Base-by-base conservation (phyloP, 2,797 vertebrate genomes). In the Aulostomus chinensis region DNA sequence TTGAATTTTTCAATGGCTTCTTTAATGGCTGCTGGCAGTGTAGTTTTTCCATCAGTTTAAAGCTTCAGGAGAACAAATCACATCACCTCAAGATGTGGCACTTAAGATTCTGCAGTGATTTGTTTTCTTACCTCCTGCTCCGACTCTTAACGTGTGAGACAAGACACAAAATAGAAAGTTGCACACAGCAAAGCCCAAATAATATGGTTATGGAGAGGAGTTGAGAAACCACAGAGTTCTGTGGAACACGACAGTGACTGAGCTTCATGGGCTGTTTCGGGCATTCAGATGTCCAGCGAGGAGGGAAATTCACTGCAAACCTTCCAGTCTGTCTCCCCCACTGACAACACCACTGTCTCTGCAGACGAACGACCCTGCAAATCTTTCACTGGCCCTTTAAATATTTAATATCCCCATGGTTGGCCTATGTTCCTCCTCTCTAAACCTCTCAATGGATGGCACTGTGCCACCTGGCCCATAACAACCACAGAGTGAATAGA, bases 381-480 rank as follows among this genome's bases (percentile, higher is more conserved):
- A 86, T 85, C 75, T 81, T 78, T 86, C 76, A 80, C 59, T 83
- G 74, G 74, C 68, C 66, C 70, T 79, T 70, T 82, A 84, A 89
- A 85, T 85, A 80, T 80, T 86, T 81, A 77, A 84, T 52, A 36
- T 81, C 76, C 72, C 65, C 66, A 66, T 45, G 60, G 64, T 77
- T 71, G 73, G 74, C 71, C 76, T 33, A 66, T 68, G 70, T 73
- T 74, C 48, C 48, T 65, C 40, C 51, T 73, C 71, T 83, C 58
- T 49, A 43, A 70, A 68, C 33, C 46, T 77, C 78, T 86, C 65
- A 84, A 84, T 66, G 78, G 73, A 76, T 88, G 89, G 83, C 82
- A 85, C 71, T 4, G 60, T 83, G 86, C 86, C 89, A 87, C 74
- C 76, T 87, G 85, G 80, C 80, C 70, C 39, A 14, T 58, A 75